Evolutionary conservation across 2,797 vertebrate species (phyloP).

Genomic region (Micrastur ruficollis): DNA sequence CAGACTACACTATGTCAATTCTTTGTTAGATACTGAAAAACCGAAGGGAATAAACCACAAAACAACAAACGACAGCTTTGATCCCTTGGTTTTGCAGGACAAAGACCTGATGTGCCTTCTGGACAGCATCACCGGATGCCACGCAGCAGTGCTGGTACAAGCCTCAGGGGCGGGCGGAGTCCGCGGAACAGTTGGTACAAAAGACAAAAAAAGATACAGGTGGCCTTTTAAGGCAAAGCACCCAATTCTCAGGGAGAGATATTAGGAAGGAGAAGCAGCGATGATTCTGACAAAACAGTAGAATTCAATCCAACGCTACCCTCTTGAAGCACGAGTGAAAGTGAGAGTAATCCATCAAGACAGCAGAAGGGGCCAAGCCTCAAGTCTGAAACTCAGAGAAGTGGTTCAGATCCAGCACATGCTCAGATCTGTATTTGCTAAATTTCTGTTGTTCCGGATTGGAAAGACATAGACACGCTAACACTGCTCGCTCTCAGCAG

Average conservation of each 20-base stretch:
- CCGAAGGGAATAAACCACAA: not conserved
- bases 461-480: not conserved
- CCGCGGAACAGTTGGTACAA: not conserved
- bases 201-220: not conserved
- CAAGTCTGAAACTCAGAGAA: not conserved
- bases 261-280: not conserved
- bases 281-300: not conserved
- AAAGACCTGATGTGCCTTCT: not conserved
- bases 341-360: not conserved
- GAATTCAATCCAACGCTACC: not conserved
- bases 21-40: not conserved
- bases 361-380: not conserved
- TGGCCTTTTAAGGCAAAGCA: not conserved
- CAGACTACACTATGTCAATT: not conserved
- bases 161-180: fast-evolving
- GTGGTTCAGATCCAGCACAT: not conserved
- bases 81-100: not conserved
- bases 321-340: not conserved
- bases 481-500: not conserved
- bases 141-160: not conserved
- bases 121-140: not conserved
- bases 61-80: fast-evolving
- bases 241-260: not conserved
- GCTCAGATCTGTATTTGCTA: not conserved
- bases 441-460: not conserved